Base-by-base conservation (phyloP, 2,888 invertebrate genomes). In the Actias luna region DNA sequence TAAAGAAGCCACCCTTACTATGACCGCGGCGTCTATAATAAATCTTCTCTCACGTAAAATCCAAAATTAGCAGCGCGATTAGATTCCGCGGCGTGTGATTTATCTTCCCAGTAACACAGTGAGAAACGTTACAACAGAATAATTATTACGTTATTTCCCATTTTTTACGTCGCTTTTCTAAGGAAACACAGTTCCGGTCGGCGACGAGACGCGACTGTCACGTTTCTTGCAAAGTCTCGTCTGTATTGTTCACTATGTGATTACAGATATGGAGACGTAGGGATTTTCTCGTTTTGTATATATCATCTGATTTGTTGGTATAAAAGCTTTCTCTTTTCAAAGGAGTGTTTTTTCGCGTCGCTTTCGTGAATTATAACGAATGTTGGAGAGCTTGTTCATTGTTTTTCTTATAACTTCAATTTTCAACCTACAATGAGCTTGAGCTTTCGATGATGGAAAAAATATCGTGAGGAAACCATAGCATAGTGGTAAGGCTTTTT, bases 11-110 rank as follows among this genome's bases (percentile, higher is more conserved):
- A 12, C 25, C 22, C 22, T 50, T 50, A n/a, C n/a, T n/a, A 50
- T 50, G 46, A 50, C 46, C 75, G 33, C 16, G 22, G 61, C 46
- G 25, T 75, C 73, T 50, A 64, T 70, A 73, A 81, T 83, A 83
- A 82, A 83, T 82, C 82, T 79, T 67, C 76, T 76, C 73, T 69
- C 76, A 74, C 77, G 77, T 79, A 80, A 81, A 80, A 82, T 80
- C 78, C 78, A 76, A 82, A 82, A 82, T 83, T 83, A 83, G 76
- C 68, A 68, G 68, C 69, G 65, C 78, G 80, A 83, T 83, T 79
- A 79, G 79, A 82, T 79, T 80, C 77, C 55, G 69, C 68, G 74
- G 70, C 68, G 74, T 71, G 80, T 75, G 76, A 81, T 83, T 78
- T 79, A 78, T 84, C 82, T 83, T 79, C 70, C 25, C 69, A 58